Base-by-base conservation (phyloP, 2,888 invertebrate species). In the Eupithecia vulgata region DNA sequence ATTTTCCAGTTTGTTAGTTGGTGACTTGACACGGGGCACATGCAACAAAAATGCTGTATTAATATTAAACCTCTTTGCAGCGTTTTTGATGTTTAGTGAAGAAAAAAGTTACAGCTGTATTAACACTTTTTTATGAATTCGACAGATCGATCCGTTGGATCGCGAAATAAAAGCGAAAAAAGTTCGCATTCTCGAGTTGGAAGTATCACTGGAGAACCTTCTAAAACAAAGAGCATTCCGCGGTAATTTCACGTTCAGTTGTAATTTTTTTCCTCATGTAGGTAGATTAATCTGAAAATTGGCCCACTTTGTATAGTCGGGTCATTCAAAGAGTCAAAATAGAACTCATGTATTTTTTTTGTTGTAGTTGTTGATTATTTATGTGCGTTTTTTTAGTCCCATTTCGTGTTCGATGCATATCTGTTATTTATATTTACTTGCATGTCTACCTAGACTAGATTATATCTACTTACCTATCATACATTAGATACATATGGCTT, bases 81-180 rank as follows among this genome's bases (percentile, higher is more conserved):
- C 59, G 17, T 69, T 66, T 68, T 66, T 48, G 21, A 72, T 45
- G 7, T 5, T 34, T 40, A 30, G 17, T 21, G 17, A 42, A 68
- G 78, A 88, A 91, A 92, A 90, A 93, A 91, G 85, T 93, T 92
- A 93, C 94, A 94, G 90, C 93, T 94, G 92, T 71, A 69, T 57
- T 81, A 76, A 77, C 72, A 79, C 70, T 70, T 59, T n/a, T 79
- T 76, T 76, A 67, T 78, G 68, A 72, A 76, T 76, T 73, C 79
- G 80, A 82, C 95, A 96, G 92, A 97, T 99, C 83, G 97, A 98
- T 85, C 98, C 98, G 1, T 95, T 97, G 80, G 98, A 98, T 85
- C 95, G 96, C 78, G 97, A 97, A 84, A 98, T 98, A 81, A 96
- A 96, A 87, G 96, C 97, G 81, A 97, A 97, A 92, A 97, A 97